A percentile compares a stretch with the other conserved stretches of the same genome.
phyloP scores from a whole-genome alignment of 1,140 invertebrate genomes.

The Ptiloglossa arizonensis region DNA sequence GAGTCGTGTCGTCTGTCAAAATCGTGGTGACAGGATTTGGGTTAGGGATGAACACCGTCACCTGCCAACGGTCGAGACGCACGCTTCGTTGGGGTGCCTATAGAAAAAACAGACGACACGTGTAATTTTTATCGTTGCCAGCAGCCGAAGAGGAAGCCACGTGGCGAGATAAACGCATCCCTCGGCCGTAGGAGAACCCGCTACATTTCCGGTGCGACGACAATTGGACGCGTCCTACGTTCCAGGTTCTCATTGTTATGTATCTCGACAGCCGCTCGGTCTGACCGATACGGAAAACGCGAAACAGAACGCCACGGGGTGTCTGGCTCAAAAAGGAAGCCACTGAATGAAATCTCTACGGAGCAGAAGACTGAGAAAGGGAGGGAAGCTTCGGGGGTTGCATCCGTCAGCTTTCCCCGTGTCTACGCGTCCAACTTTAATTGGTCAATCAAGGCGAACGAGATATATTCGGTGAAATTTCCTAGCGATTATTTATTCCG shows the following conservation, averaged over 20 bases:
- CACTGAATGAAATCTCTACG: slow-evolving; percentile 42
- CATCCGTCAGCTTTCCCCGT: not conserved
- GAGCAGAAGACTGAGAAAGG: slow-evolving; percentile 13
- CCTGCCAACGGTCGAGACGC: slow-evolving; percentile 9
- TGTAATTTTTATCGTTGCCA: slow-evolving; percentile 42
- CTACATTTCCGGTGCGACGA: slow-evolving; percentile 41
- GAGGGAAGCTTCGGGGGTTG: not conserved
- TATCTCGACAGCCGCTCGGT: slow-evolving; percentile 21
- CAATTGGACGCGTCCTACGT: slow-evolving; percentile 44
- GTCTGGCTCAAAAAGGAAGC: slow-evolving; percentile 48
- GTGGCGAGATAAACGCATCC: slow-evolving; percentile 43
- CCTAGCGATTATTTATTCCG: not conserved
- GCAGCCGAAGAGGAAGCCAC: slow-evolving; percentile 10
- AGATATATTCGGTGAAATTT: not conserved
- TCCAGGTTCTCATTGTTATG: slow-evolving; percentile 37
- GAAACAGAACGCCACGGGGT: slow-evolving; percentile 46
- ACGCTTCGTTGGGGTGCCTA: not conserved
- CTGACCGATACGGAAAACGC: slow-evolving; percentile 44
- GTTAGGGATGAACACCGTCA: not conserved
- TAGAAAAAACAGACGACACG: slow-evolving; percentile 30
- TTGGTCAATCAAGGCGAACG: slow-evolving; percentile 22
- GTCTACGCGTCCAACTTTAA: slow-evolving; percentile 14
- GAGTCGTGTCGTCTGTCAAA: not conserved
- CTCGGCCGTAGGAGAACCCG: slow-evolving; percentile 13
- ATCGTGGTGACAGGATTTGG: slow-evolving; percentile 10